phyloP scores from a whole-genome alignment of 2,888 invertebrate species.

The Caenorhabditis sinica region DNA sequence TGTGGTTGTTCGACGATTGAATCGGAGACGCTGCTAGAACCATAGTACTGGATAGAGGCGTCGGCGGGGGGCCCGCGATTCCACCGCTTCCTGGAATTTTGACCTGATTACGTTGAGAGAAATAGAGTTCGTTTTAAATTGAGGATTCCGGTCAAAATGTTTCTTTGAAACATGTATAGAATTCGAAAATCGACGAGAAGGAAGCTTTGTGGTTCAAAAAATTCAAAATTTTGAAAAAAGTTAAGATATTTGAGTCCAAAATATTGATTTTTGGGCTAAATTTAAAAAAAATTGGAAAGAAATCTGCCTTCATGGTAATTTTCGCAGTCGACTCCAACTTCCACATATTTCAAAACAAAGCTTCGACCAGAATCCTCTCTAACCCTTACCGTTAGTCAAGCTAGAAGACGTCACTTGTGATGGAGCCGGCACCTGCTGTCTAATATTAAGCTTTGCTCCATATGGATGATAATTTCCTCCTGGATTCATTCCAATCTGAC shows the following conservation, averaged over 20 bases:
- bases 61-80: slow-evolving; percentile 66
- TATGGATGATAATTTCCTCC: slow-evolving; percentile 48
- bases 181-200: no score
- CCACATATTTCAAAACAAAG: no score
- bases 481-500: slow-evolving; percentile 56
- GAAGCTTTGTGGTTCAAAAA: no score
- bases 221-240: no score
- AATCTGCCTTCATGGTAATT: no score
- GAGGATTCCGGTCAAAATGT: no score
- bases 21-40: slow-evolving; percentile 67
- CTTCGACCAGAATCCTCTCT: no score
- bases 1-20: slow-evolving; percentile 51
- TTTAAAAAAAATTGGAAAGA: no score
- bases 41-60: slow-evolving; percentile 65
- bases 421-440: slow-evolving; percentile 23
- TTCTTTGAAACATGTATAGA: no score
- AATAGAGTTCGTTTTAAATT: background rate
- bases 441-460: slow-evolving; percentile 11
- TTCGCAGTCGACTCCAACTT: no score
- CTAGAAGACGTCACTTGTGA: slow-evolving; percentile 64
- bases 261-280: no score
- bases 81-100: slow-evolving; percentile 61
- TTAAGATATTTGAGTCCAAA: no score
- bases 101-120: slow-evolving; percentile 18
- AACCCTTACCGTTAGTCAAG: slow-evolving; percentile 63